Base-by-base conservation (phyloP, 2,888 invertebrate genomes). In the Andrena marginata region DNA sequence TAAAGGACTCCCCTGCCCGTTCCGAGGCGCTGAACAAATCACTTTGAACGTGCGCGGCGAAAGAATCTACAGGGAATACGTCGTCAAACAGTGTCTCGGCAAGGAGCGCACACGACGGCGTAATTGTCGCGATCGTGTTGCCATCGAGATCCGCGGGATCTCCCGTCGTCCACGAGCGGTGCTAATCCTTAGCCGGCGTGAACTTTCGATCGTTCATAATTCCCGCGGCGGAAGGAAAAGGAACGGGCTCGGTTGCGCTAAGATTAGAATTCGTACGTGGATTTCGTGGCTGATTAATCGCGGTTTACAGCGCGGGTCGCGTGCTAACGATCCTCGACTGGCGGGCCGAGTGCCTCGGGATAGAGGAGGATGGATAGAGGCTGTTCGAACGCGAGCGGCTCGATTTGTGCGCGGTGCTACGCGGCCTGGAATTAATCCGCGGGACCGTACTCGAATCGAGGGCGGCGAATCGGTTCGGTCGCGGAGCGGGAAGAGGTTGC, bases 101-200 rank as follows among this genome's bases (percentile, higher is more conserved):
- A 16, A 49, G 42, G 29, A 35, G 60, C 13, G 20, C 16, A 1
- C 7, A 13, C 10, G n/a, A 0, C 33, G 33, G 35, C 23, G 20
- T 31, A 31, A 69, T 33, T 23, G n/a, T 54, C 16, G 31, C 35
- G 65, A 56, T 70, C 81, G 70, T 74, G 74, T 81, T n/a, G 60
- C 48, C 33, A 56, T 51, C 54, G 42, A 70, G 74, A 81, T 81
- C 81, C 74, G 1, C 26, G 2, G 69, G 79, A 74, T 80, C 62
- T 67, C 4, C 13, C 26, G 8, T 70, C 26, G 48, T 35, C 20
- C 73, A 74, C 69, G 73, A 8, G 2, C 29, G 8, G 42, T 4
- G 26, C 31, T 60, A 20, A 74, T 80, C 69, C 73, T 8, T n/a
- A 2, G 33, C 1, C 42, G 4, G 4, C 13, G 29, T 4, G 26